Conservation (phyloP, 2,888 invertebrate genomes). For the Nemapogon koenigi region DNA sequence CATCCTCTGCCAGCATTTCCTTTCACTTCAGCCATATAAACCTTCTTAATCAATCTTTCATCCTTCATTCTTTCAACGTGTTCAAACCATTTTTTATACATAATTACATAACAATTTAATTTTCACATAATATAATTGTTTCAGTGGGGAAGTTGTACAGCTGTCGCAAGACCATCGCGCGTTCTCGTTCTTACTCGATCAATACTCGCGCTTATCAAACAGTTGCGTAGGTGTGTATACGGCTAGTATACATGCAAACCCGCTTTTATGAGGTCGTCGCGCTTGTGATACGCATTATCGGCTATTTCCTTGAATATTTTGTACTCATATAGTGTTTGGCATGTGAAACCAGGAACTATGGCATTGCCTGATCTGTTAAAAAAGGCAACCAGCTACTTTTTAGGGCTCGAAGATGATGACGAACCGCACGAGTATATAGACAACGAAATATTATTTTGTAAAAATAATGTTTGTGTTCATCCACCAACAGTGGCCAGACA, state of each 20-base stretch:
- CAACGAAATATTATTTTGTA: slow-evolving; percentile 87
- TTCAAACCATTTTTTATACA: no score
- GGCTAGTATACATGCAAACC: slow-evolving; percentile 39
- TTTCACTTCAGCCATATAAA: no score
- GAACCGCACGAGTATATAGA: slow-evolving; percentile 74
- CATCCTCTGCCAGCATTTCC: no score
- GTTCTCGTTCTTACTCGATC: slow-evolving; percentile 32
- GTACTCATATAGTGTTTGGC: no score
- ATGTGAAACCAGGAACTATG: slow-evolving; percentile 53
- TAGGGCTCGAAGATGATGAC: slow-evolving; percentile 71
- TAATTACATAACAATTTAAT: no score
- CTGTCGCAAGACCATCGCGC: slow-evolving; percentile 17
- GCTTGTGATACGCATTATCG: slow-evolving; percentile 10
- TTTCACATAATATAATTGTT: no score
- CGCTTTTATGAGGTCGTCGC: slow-evolving; percentile 40
- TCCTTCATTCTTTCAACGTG: no score
- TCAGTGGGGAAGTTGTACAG: slow-evolving; percentile 14
- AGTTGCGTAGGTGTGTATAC: slow-evolving; percentile 53
- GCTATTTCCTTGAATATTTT: no score
- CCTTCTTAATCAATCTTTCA: no score
- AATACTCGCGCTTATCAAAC: slow-evolving; percentile 56
- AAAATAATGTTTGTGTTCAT: slow-evolving; percentile 98
- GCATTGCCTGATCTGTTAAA: slow-evolving; percentile 78
- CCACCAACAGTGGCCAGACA: slow-evolving; percentile 85
- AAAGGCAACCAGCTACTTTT: slow-evolving; percentile 80